Evolutionary conservation across 1,140 invertebrate genomes (phyloP), one percentile per base, ranked within the genome.

Genomic region (Heliconius hewitsoni): DNA sequence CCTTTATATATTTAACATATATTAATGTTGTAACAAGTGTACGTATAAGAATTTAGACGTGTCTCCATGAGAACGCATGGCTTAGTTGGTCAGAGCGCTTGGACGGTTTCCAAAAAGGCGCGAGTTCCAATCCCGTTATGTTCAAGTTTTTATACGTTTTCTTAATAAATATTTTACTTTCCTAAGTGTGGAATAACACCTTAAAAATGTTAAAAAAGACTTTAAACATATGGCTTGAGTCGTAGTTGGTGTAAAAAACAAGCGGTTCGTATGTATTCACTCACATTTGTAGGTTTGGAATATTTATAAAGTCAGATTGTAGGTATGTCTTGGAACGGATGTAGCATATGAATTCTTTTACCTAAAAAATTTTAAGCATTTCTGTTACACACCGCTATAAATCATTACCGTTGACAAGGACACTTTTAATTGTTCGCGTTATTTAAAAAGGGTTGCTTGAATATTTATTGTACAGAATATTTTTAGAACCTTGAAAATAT

Each of bases 351-450:
- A 30, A 66, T 30, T 30, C 60, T 66, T 66, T 66, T 30, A 30
- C 60, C 60, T 30, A 66, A 27, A 30, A 42, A 3, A 18, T 46
- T 80, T 76, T 76, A 30, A 71, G 42, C 71, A 76, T 73, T 81
- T 77, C 57, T 81, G 42, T 55, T 74, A 19, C 30, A 42, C 72
- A 37, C 42, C 57, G 30, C 34, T 66, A 81, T 78, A 71, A 80
- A 84, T 81, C 80, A 83, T 78, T 74, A 75, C 34, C 52, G 77
- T 80, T 76, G 81, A 80, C 83, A 81, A 83, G 83, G 80, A 75
- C 77, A 77, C 80, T 83, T 84, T 83, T 81, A 83, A 83, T 83
- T 84, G 76, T 83, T 82, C 71, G 34, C 76, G 60, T 78, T 74
- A 27, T 66, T 78, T 74, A 30, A 74, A 78, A 78, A 73, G 74